Base-by-base conservation (phyloP, 2,888 invertebrate genomes). In the Micropterix aruncella region DNA sequence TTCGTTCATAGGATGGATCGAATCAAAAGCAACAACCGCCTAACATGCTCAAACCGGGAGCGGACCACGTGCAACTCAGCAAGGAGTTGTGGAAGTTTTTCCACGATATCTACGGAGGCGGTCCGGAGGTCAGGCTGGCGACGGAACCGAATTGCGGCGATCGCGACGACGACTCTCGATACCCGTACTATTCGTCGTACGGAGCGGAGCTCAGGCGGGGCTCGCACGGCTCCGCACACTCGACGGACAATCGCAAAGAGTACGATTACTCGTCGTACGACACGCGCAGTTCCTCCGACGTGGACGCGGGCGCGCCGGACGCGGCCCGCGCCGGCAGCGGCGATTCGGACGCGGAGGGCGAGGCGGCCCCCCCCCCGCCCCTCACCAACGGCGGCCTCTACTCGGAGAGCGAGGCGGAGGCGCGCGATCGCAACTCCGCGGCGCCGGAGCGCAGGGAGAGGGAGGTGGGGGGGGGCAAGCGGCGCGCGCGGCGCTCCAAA, bases 11-110 rank as follows among this genome's bases (percentile, higher is more conserved):
- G 61, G 65, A 48, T 51, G 68, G 18, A 3, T n/a, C 36, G 27
- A 42, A 5, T 9, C 16, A 15, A 3, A 14, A 16, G 2, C n/a
- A 7, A 4, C 14, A 17, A 36, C 42, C 60, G 3, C 57, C 58
- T 1, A 61, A 61, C 56, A 53, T 56, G 2, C 53, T 71, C n/a
- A 70, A 70, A 46, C 65, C 65, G 7, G 74, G 74, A 19, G 75
- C 74, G 0, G 75, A 77, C 52, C 86, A 86, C 60, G 83, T 83
- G 1, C 88, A 90, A 57, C 73, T 94, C 39, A 85, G 87, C 52
- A 82, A 85, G 53, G 83, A 84, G 38, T 73, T 89, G 45, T 95
- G 94, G 93, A 74, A 79, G 51, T 93, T 91, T 66, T 83, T 95
- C 59, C 75, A 79, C 43, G 75, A 74, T 48, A 87, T 86, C 43